Percentiles rank a stretch among this genome's conserved stretches.
Conservation (phyloP, 2,113 vertebrate genomes). For the Theristicus caerulescens region DNA sequence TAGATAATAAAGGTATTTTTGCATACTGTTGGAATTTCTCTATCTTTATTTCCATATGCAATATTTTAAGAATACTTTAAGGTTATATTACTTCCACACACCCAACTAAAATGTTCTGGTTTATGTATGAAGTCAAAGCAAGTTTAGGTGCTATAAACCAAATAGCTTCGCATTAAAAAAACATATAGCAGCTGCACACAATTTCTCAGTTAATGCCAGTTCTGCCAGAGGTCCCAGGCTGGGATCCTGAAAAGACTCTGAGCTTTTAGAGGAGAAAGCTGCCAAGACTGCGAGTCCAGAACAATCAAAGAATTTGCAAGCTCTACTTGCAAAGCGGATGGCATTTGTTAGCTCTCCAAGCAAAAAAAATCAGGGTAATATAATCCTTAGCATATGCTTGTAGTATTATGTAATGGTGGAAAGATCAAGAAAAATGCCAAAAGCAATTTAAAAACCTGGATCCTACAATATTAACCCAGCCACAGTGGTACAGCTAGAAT, state of each 20-base stretch:
- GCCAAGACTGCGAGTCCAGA: background rate
- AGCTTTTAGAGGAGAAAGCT: conserved; percentile 1
- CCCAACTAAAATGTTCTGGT: background rate
- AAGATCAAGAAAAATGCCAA: conserved; percentile 5
- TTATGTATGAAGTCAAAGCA: background rate
- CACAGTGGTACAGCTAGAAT: background rate
- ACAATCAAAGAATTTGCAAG: conserved; percentile 28
- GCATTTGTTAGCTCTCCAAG: background rate
- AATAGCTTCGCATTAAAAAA: background rate
- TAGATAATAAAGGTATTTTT: background rate
- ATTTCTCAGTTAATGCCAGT: background rate
- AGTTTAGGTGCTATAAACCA: background rate
- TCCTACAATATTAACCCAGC: background rate
- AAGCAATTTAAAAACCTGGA: background rate
- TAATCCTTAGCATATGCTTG: conserved; percentile 18
- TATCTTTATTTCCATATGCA: background rate
- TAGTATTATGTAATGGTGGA: conserved; percentile 18
- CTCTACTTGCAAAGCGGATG: background rate
- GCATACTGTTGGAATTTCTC: background rate
- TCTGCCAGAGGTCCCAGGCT: background rate
- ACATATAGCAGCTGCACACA: background rate
- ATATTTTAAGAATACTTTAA: background rate
- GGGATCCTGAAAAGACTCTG: background rate
- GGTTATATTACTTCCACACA: background rate
- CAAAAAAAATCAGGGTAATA: background rate